Conservation (phyloP, 2,797 vertebrate species). For the Cyclopterus lumpus region DNA sequence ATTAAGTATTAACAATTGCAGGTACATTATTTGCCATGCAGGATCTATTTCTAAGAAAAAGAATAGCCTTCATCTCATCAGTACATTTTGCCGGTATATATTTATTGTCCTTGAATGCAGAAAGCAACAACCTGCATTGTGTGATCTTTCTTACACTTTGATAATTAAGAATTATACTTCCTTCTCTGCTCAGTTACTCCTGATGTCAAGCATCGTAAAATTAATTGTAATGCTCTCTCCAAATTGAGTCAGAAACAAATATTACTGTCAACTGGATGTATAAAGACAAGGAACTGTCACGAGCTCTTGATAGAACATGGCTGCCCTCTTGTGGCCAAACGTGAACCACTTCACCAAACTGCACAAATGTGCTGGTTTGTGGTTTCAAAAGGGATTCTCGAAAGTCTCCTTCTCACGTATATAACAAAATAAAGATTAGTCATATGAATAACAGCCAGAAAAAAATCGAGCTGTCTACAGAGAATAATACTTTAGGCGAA, state of each 20-base stretch:
- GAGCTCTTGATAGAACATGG: background rate
- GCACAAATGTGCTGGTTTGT: background rate
- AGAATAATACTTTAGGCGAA: background rate
- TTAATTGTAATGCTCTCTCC: background rate
- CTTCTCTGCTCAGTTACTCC: background rate
- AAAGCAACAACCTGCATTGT: background rate
- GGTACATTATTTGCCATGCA: background rate
- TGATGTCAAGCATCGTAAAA: background rate
- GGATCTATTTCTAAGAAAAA: background rate
- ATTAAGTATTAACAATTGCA: background rate
- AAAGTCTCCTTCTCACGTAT: background rate
- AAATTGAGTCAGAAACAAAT: background rate
- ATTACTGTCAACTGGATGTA: background rate
- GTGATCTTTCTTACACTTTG: background rate
- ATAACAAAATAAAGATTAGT: background rate
- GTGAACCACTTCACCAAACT: background rate
- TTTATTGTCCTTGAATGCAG: background rate
- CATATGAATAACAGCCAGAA: fast-evolving
- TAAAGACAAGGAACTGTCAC: background rate
- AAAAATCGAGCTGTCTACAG: background rate
- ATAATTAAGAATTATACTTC: background rate
- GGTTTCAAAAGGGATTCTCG: background rate
- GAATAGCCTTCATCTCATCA: background rate
- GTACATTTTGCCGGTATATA: background rate
- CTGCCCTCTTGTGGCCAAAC: conserved; percentile 56